Base-by-base conservation (phyloP, 2,888 invertebrate genomes). In the Phalangium opilio region DNA sequence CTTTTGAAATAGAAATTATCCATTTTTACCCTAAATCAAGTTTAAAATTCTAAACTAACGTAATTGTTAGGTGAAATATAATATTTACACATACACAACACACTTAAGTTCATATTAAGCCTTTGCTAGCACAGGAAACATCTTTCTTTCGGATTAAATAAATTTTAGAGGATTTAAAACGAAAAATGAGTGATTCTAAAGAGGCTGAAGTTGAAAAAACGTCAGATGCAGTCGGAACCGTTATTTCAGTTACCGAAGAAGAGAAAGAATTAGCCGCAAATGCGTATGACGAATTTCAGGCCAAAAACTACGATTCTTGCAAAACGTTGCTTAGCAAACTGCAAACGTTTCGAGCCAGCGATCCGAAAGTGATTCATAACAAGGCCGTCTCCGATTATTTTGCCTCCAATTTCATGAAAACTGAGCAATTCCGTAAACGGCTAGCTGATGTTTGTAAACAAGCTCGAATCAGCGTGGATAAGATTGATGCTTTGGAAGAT, bases 371-470 rank as follows among this genome's bases (percentile, higher is more conserved):
- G 2, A 71, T 75, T 40, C 86, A 86, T 60, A 91, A 93, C 63
- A 82, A 81, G 67, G 79, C 81, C 20, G 78, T 91, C 0, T 78
- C 78, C 0, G 83, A 86, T 61, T 87, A 82, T 65, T 83, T 79
- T 64, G 76, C 60, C 32, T 64, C 64, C 36, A 61, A 61, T 4
- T 59, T 81, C 60, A 80, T 76, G 57, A 79, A 81, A 59, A 76
- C 80, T 12, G 80, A 81, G 46, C 72, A 75, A 45, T 79, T 86
- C 59, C 74, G 78, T 52, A 79, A 78, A 59, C 73, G 74, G 44
- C 67, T 86, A 18, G 72, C 74, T 32, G 70, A 75, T 18, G 69
- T 81, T 40, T 75, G 75, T 45, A 73, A 73, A 2, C 59, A 67
- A 64, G 62, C 61, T 27, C 64, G 66, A 50, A 62, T 70, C 8